Evolutionary conservation across 2,888 invertebrate species (phyloP).

Genomic region (Drosophila neonasuta): DNA sequence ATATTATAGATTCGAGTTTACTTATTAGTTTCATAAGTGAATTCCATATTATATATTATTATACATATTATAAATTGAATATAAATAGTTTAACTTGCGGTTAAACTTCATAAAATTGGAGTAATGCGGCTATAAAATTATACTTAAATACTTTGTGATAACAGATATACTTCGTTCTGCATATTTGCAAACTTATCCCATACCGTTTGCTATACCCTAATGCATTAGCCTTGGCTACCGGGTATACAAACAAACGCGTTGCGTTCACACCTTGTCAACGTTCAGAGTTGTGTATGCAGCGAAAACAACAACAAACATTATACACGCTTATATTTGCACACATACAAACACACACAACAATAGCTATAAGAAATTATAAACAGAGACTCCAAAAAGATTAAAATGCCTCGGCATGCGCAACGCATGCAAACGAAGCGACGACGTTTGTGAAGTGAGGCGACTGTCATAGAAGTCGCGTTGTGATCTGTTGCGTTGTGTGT

Average conservation of each 20-base stretch:
- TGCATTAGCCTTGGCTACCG: neutral
- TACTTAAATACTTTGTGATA: neutral
- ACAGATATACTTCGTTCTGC: neutral
- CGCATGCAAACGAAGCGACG: constrained; percentile 60
- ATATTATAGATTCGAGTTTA: too few relatives aligned
- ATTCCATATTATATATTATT: too few relatives aligned
- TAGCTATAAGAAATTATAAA: constrained; percentile 7
- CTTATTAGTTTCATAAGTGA: too few relatives aligned
- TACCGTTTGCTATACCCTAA: neutral
- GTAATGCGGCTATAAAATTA: neutral
- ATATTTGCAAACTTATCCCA: neutral
- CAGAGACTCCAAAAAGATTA: constrained; percentile 37
- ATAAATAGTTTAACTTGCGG: too few relatives aligned
- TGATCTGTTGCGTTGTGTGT: neutral
- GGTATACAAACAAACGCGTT: constrained; percentile 39
- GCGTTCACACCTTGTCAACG: constrained; percentile 55
- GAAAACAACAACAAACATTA: constrained; percentile 44
- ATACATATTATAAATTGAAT: too few relatives aligned
- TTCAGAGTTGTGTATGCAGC: constrained; percentile 21
- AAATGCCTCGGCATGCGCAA: constrained; percentile 61
- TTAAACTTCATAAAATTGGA: too few relatives aligned
- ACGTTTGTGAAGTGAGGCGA: constrained; percentile 38
- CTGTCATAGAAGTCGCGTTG: constrained; percentile 11
- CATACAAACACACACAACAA: constrained; percentile 3
- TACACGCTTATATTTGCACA: constrained; percentile 12